These are phyloP conservation scores for Tautogolabrus adspersus DNA, from an alignment of 2,113 vertebrate species.

Conservation along the genomic window DNA sequence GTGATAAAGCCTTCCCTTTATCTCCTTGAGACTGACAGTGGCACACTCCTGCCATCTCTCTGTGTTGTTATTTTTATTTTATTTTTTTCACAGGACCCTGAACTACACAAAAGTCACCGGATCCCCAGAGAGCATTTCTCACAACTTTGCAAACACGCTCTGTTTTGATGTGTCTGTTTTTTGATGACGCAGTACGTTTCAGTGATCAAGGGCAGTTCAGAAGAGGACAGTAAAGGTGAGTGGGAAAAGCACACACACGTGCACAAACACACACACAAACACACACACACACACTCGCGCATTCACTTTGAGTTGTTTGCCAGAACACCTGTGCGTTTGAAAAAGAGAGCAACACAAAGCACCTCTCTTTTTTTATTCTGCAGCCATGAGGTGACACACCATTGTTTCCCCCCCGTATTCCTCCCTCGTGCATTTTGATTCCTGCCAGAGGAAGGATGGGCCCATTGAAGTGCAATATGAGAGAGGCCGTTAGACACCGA, in stretches of 20 bases:
- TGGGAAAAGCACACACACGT: conserved; percentile 32
- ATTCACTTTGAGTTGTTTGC: conserved; percentile 72
- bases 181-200: conserved; percentile 79
- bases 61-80: conserved; percentile 45
- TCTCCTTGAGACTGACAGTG: conserved; percentile 61
- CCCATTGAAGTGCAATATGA: conserved; percentile 66
- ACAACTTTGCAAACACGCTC: conserved; percentile 77
- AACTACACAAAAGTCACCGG: conserved; percentile 73
- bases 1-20: conserved; percentile 59
- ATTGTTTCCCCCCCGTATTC: conserved; percentile 71
- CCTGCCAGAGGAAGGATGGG: conserved; percentile 58
- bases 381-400: conserved; percentile 74
- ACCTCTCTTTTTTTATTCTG: conserved; percentile 67
- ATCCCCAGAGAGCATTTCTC: conserved; percentile 77
- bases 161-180: conserved; percentile 79
- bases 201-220: conserved; percentile 77
- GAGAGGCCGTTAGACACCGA: conserved; percentile 62
- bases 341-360: conserved; percentile 73
- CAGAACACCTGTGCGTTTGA: conserved; percentile 80
- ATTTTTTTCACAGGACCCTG: conserved; percentile 47
- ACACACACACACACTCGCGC: conserved; percentile 21
- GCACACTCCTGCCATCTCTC: conserved; percentile 56
- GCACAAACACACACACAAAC: conserved; percentile 7
- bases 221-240: conserved; percentile 79
- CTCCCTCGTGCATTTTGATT: conserved; percentile 75